Evolutionary conservation across 2,113 vertebrate species (phyloP).

Genomic region (Cebidichthys violaceus): DNA sequence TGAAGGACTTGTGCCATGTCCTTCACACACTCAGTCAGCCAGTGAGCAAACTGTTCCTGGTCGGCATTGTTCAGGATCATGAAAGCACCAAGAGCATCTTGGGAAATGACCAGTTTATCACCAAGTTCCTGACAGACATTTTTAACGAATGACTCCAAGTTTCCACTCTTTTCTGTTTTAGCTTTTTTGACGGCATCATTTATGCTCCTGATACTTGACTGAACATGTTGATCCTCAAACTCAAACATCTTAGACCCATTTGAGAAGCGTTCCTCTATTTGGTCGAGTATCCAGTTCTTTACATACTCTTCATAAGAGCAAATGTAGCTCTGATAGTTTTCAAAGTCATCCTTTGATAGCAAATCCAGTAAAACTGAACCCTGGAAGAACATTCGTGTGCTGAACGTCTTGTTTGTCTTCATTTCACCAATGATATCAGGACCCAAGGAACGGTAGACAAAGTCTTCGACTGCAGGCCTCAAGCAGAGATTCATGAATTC

Average conservation of each 20-base stretch:
- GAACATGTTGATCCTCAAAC: conserved; percentile 38
- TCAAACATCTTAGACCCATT: not conserved
- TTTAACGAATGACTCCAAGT: conserved; percentile 61
- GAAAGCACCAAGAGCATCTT: conserved; percentile 62
- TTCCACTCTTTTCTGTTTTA: not conserved
- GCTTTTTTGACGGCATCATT: conserved; percentile 44
- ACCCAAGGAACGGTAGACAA: conserved; percentile 59
- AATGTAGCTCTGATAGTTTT: conserved; percentile 15
- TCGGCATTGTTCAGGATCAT: conserved; percentile 59
- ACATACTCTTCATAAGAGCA: conserved; percentile 43
- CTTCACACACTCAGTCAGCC: too few relatives aligned
- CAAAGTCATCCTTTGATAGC: not conserved
- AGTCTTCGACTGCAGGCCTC: conserved; percentile 61
- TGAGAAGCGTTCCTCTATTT: conserved; percentile 46
- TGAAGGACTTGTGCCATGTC: too few relatives aligned
- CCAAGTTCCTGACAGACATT: conserved; percentile 60
- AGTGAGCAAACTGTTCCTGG: conserved; percentile 62
- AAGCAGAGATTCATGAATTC: conserved; percentile 68
- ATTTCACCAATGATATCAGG: conserved; percentile 69
- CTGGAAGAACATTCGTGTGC: conserved; percentile 60
- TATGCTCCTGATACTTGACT: conserved; percentile 45
- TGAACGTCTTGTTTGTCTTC: conserved; percentile 38
- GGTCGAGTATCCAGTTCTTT: conserved; percentile 34
- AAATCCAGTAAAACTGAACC: conserved; percentile 65
- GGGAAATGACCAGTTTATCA: conserved; percentile 65